phyloP scores from a whole-genome alignment of 2,797 vertebrate genomes.

The Ambastaia sidthimunki region DNA sequence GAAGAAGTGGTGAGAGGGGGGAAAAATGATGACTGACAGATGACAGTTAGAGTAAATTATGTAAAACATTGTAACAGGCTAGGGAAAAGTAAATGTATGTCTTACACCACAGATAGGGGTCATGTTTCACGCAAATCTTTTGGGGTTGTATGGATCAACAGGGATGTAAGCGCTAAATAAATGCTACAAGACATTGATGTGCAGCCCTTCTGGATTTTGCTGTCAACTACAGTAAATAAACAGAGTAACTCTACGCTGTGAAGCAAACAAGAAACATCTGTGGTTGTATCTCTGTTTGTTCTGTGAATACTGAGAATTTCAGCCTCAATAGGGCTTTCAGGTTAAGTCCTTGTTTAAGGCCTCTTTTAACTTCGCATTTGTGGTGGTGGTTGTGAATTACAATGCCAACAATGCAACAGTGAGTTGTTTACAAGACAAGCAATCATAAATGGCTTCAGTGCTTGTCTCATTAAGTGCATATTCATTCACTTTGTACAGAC shows the following conservation, averaged over 20 bases:
- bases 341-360: neutral
- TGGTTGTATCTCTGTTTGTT: conserved; percentile 5
- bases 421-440: too few relatives aligned
- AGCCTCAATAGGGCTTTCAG: neutral
- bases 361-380: neutral
- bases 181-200: conserved; percentile 12
- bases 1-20: neutral
- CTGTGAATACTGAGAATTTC: conserved; percentile 37
- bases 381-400: neutral
- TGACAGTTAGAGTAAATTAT: neutral
- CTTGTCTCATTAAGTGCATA: too few relatives aligned
- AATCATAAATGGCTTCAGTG: too few relatives aligned
- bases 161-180: conserved; percentile 25
- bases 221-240: conserved; percentile 13
- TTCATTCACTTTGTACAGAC: too few relatives aligned
- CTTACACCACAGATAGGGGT: neutral
- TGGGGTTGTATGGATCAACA: neutral
- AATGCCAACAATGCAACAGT: too few relatives aligned
- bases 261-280: conserved; percentile 38
- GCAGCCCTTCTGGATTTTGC: conserved; percentile 10
- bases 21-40: neutral
- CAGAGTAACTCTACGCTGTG: conserved; percentile 12
- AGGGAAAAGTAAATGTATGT: neutral
- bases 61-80: neutral
- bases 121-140: neutral